Conservation (phyloP, 2,797 vertebrate genomes). For the Dicrostonyx torquatus region DNA sequence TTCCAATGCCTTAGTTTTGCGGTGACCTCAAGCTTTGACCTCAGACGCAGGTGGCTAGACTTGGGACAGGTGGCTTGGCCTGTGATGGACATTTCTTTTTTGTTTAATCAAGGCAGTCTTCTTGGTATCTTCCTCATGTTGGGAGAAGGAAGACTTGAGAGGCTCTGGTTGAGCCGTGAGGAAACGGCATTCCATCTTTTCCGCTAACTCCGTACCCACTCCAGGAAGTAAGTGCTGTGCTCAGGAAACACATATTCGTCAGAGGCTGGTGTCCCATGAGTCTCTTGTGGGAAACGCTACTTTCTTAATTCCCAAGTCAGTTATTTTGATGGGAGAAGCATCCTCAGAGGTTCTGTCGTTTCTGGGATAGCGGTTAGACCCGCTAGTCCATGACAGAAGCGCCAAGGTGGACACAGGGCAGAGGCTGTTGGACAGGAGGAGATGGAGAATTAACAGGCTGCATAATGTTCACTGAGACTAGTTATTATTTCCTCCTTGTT, state of each 20-base stretch:
- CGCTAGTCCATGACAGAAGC: fast-evolving
- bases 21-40: background rate
- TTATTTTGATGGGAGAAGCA: background rate
- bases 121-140: background rate
- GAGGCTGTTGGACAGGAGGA: too few species aligned
- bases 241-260: fast-evolving
- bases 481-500: background rate
- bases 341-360: too few species aligned
- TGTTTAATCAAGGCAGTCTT: background rate
- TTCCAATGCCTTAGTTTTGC: background rate
- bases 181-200: background rate
- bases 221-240: background rate
- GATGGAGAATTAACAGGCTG: fast-evolving
- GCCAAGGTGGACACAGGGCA: background rate
- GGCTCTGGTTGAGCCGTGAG: fast-evolving
- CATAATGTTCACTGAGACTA: fast-evolving
- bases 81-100: background rate
- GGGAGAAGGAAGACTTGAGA: background rate
- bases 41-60: background rate
- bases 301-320: background rate
- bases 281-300: fast-evolving
- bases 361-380: background rate
- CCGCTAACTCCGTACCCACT: background rate
- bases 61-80: background rate
- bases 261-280: background rate